Conservation (phyloP, 2,797 vertebrate genomes). For the Sebastes elongatus region DNA sequence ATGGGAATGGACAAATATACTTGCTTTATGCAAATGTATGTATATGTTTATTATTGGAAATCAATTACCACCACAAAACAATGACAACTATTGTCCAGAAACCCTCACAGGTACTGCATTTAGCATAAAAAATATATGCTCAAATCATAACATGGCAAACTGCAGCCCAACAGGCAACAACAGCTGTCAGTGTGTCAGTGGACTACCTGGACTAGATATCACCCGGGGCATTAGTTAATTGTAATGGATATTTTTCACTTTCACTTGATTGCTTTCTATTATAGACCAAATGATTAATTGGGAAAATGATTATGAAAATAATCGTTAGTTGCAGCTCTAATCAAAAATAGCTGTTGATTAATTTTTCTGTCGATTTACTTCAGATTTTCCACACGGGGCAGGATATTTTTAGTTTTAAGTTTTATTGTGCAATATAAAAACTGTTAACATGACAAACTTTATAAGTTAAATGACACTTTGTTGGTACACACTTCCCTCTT, state of each 20-base stretch:
- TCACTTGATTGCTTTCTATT: not conserved
- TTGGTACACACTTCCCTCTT: not conserved
- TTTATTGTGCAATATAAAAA: not conserved
- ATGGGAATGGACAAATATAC: too few species aligned
- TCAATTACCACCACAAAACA: too few species aligned
- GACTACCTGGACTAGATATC: not conserved
- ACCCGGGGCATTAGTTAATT: not conserved
- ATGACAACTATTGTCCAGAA: fast-evolving
- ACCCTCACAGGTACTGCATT: too few species aligned
- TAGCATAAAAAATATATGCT: too few species aligned
- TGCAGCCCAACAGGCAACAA: too few species aligned
- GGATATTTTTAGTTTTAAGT: not conserved
- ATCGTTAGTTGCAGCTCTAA: not conserved
- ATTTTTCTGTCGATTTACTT: not conserved
- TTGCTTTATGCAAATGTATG: too few species aligned
- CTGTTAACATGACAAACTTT: not conserved
- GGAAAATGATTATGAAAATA: not conserved
- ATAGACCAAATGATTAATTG: not conserved
- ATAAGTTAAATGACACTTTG: not conserved
- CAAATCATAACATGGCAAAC: too few species aligned
- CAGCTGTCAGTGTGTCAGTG: too few species aligned
- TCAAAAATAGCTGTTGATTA: not conserved
- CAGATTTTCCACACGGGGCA: not conserved
- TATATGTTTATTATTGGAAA: too few species aligned
- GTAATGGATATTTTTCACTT: not conserved